Evolutionary conservation across 2,888 invertebrate genomes (phyloP).

Genomic region (Erebia aethiops): DNA sequence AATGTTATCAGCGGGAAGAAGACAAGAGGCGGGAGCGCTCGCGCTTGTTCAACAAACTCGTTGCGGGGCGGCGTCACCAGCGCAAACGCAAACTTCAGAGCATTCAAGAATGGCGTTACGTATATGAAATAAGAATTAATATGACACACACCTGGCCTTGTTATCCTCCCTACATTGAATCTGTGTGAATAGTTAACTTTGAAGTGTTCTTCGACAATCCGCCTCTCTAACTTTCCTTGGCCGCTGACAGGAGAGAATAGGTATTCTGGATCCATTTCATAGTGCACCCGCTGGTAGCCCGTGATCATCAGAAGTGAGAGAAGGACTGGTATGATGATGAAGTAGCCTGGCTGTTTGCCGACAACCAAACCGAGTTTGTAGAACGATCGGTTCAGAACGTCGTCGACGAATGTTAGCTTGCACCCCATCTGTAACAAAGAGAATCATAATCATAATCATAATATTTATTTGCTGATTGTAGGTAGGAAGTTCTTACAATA

Average conservation of each 20-base stretch:
- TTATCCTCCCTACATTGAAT: conserved; percentile 94
- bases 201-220: conserved; percentile 91
- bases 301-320: conserved; percentile 92
- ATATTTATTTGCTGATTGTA: no score
- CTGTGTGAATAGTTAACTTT: conserved; percentile 94
- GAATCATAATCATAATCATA: no score
- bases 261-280: conserved; percentile 97
- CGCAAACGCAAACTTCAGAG: no score
- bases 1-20: no score
- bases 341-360: conserved; percentile 93
- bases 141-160: conserved; percentile 87
- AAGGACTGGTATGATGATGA: conserved; percentile 93
- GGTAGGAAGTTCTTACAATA: no score
- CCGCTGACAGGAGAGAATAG: conserved; percentile 95
- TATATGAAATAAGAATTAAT: no score
- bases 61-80: no score
- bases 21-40: no score
- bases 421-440: conserved; percentile 86
- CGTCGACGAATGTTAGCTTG: conserved; percentile 89
- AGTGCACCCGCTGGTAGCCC: conserved; percentile 92
- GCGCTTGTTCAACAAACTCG: no score
- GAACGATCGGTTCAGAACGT: conserved; percentile 90
- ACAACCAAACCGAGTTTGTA: conserved; percentile 91
- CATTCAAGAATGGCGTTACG: no score
- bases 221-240: conserved; percentile 91